Conservation (phyloP, 2,113 vertebrate genomes). For the Nerophis ophidion region DNA sequence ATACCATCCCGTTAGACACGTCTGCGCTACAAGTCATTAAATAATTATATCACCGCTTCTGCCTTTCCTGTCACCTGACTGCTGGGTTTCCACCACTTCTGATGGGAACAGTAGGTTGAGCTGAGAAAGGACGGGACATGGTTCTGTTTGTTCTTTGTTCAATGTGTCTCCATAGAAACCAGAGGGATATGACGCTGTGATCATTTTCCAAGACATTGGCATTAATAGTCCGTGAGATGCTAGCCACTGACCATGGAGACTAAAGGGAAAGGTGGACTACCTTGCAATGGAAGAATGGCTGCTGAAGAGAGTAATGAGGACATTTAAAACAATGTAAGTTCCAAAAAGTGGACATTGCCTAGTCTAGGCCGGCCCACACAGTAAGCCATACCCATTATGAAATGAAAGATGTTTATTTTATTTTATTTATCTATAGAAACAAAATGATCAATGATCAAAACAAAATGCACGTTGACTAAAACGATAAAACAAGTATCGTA, state of each 20-base stretch:
- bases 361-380: too few species aligned
- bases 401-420: too few species aligned
- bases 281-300: too few species aligned
- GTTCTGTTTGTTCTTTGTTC: constrained; percentile 16
- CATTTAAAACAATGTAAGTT: too few species aligned
- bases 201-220: constrained; percentile 22
- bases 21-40: constrained; percentile 31
- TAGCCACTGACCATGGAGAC: not conserved
- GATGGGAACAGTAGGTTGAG: constrained; percentile 13
- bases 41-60: constrained; percentile 12
- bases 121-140: constrained; percentile 11
- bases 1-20: constrained; percentile 14
- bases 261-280: not conserved
- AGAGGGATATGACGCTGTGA: constrained; percentile 28
- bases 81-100: constrained; percentile 22
- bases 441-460: too few species aligned
- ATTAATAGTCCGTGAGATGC: too few species aligned
- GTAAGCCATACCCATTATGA: too few species aligned
- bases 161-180: constrained; percentile 33
- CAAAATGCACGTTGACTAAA: too few species aligned
- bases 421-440: too few species aligned
- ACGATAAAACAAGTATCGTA: too few species aligned
- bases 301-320: too few species aligned
- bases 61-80: constrained; percentile 32
- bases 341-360: too few species aligned